phyloP scores from a whole-genome alignment of 2,113 vertebrate species.

The Xyrauchen texanus region DNA sequence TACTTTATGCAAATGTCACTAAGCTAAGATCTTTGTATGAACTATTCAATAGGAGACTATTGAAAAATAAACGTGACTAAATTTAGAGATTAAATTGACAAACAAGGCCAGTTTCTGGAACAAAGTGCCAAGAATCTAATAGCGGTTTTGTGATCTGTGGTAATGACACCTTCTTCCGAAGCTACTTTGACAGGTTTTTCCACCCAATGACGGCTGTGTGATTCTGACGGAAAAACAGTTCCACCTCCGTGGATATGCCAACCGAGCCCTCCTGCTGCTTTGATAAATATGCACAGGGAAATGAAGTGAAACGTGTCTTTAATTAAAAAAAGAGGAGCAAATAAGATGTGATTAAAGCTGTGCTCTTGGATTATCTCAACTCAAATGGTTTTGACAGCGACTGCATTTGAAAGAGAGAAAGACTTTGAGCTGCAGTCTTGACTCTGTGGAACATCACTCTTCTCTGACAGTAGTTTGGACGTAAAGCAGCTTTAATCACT shows the following conservation, averaged over 20 bases:
- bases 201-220: conserved; percentile 48
- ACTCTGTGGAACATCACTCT: background rate
- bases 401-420: conserved; percentile 61
- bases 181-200: conserved; percentile 42
- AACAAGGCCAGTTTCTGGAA: conserved; percentile 68
- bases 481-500: background rate
- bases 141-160: background rate
- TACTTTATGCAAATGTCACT: background rate
- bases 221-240: conserved; percentile 16
- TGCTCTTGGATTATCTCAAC: conserved; percentile 69
- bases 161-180: conserved; percentile 26
- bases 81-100: conserved; percentile 73
- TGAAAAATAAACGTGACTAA: conserved; percentile 75
- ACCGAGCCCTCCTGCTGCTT: conserved; percentile 66
- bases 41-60: conserved; percentile 71
- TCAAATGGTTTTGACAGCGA: conserved; percentile 45
- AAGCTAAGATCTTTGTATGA: conserved; percentile 58
- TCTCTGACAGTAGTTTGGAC: background rate
- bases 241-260: conserved; percentile 14
- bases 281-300: conserved; percentile 78
- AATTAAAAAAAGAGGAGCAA: conserved; percentile 76
- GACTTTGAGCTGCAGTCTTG: background rate
- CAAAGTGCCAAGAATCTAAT: background rate
- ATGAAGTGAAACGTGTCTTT: conserved; percentile 77
- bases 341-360: conserved; percentile 64